Conservation (phyloP, 2,888 invertebrate species). For the Chorisops tibialis region DNA sequence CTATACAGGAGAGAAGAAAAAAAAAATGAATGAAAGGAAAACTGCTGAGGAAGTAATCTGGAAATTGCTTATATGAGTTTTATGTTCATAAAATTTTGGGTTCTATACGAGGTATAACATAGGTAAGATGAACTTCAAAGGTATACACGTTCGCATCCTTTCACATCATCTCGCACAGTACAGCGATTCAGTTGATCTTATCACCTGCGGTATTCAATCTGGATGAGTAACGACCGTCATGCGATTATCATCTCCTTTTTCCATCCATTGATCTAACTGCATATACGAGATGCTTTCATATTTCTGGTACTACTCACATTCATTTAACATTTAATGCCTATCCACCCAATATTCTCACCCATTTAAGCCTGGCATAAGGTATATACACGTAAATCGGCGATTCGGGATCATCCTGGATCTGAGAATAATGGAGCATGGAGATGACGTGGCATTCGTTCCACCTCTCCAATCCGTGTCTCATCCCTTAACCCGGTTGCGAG, state of each 20-base stretch:
- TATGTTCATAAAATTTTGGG: constrained; percentile 27
- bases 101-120: neutral
- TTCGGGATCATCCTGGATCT: neutral
- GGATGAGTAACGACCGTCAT: constrained; percentile 23
- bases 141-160: constrained; percentile 18
- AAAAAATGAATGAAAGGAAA: constrained; percentile 19
- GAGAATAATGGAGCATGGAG: neutral
- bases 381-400: neutral
- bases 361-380: constrained; percentile 17
- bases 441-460: neutral
- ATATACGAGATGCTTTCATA: constrained; percentile 23
- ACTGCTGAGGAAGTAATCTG: constrained; percentile 33
- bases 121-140: constrained; percentile 31
- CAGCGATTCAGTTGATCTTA: constrained; percentile 5
- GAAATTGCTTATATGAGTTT: constrained; percentile 32
- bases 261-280: constrained; percentile 21
- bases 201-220: constrained; percentile 16
- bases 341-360: constrained; percentile 15
- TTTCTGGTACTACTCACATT: constrained; percentile 10
- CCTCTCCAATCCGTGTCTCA: too few species aligned
- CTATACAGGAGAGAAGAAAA: neutral
- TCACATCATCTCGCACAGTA: constrained; percentile 14
- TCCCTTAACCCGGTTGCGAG: constrained; percentile 5
- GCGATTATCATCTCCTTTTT: constrained; percentile 26
- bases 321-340: constrained; percentile 16